Evolutionary conservation across 2,888 invertebrate species (phyloP).

Genomic region (Omphaloscelis lunosa): DNA sequence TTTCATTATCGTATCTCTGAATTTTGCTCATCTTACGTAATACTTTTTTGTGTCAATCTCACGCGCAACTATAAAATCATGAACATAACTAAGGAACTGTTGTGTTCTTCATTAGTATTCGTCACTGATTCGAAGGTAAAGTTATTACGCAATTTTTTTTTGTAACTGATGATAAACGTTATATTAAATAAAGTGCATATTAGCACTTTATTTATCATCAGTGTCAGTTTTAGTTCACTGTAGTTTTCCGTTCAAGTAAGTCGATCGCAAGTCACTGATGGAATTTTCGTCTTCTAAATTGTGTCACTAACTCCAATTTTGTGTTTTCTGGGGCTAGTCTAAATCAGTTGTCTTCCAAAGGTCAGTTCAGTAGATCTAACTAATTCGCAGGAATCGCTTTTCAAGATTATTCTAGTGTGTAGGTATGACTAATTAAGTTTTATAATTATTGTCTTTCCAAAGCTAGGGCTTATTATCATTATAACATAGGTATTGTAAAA

Average conservation of each 20-base stretch:
- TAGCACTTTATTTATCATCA: not conserved
- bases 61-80: constrained; percentile 53
- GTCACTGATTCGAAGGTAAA: not conserved
- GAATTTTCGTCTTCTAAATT: not conserved
- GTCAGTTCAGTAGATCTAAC: not conserved
- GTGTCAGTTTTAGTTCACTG: not conserved
- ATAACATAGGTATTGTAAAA: not conserved
- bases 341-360: not conserved
- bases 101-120: constrained; percentile 33
- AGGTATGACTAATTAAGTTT: not conserved
- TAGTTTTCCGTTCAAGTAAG: not conserved
- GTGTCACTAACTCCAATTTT: not conserved
- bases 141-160: not conserved
- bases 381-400: no score
- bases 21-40: constrained; percentile 46
- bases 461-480: not conserved
- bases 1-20: no score
- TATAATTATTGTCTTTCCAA: not conserved
- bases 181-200: no score
- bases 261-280: not conserved
- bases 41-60: constrained; percentile 30
- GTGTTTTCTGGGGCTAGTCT: not conserved
- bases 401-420: not conserved
- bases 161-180: no score
- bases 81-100: constrained; percentile 16